A percentile compares a stretch with the other conserved stretches of the same genome.
Conservation (phyloP, 2,888 invertebrate species). For the Gandaritis pyraliata region DNA sequence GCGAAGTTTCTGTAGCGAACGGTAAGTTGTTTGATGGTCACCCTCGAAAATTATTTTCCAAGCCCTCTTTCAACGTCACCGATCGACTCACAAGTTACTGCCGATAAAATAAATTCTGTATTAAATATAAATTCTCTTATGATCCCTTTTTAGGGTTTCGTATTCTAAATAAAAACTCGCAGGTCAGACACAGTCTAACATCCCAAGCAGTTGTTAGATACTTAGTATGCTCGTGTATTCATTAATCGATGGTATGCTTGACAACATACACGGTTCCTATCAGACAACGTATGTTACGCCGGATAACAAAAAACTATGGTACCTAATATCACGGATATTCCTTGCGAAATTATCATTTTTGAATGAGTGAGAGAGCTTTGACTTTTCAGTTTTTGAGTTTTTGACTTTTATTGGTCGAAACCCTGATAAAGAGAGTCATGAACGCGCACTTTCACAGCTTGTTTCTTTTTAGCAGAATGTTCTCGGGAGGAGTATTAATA, state of each 20-base stretch:
- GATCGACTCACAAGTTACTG: constrained; percentile 70
- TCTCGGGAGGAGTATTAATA: constrained; percentile 68
- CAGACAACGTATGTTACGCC: too few species aligned
- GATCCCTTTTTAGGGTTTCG: constrained; percentile 64
- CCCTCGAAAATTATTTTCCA: constrained; percentile 77
- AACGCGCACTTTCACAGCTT: constrained; percentile 13
- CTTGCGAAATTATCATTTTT: too few species aligned
- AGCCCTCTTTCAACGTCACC: constrained; percentile 64
- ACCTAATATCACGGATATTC: too few species aligned
- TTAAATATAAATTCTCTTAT: constrained; percentile 75
- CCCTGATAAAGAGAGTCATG: background rate
- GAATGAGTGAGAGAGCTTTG: too few species aligned
- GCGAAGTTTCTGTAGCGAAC: constrained; percentile 72
- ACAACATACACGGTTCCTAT: too few species aligned
- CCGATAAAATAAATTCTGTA: constrained; percentile 75
- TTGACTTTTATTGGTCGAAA: constrained; percentile 4
- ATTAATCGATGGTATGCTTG: too few species aligned
- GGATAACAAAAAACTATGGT: background rate
- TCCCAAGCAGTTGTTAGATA: background rate
- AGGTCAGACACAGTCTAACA: background rate
- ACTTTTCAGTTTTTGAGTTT: background rate
- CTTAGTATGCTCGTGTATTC: background rate
- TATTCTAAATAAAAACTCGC: constrained; percentile 5
- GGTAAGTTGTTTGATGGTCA: constrained; percentile 77
- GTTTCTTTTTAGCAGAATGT: constrained; percentile 63